These are phyloP conservation scores for Stomatorhinus ivindoensis DNA, from an alignment of 2,113 vertebrate genomes.

Conservation along the genomic window DNA sequence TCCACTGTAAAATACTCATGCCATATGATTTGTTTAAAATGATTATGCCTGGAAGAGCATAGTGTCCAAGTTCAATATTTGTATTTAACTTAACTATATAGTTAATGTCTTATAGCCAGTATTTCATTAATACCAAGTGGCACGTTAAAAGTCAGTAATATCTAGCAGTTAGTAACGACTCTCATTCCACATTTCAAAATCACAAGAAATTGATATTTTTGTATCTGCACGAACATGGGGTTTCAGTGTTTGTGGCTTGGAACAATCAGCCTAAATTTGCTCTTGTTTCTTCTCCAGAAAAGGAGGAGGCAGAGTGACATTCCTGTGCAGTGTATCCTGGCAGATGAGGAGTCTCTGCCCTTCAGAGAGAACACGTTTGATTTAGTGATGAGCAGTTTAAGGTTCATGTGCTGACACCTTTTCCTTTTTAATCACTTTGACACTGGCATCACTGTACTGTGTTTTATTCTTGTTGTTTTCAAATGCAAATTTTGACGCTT, in stretches of 20 bases:
- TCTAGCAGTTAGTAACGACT: neutral
- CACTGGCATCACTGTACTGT: neutral
- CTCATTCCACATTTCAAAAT: neutral
- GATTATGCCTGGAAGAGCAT: neutral
- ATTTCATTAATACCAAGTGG: neutral
- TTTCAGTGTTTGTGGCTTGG: neutral
- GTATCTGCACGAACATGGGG: neutral
- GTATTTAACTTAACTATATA: neutral
- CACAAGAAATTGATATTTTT: neutral
- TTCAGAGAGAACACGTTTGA: constrained; percentile 86
- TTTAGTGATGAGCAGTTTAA: constrained; percentile 86
- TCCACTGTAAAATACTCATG: neutral
- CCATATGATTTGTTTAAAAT: neutral
- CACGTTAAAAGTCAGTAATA: neutral
- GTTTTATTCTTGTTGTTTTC: neutral
- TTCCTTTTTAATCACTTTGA: neutral
- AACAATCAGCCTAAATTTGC: neutral
- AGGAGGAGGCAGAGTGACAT: constrained; percentile 60
- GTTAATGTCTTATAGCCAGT: neutral
- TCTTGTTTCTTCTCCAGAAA: constrained; percentile 55
- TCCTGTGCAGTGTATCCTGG: constrained; percentile 63
- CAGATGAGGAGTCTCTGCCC: constrained; percentile 91
- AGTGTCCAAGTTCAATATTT: neutral
- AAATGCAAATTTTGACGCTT: neutral
- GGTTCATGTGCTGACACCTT: constrained; percentile 49